Base-by-base conservation (phyloP, 1,140 invertebrate species). In the Drusus annulatus region DNA sequence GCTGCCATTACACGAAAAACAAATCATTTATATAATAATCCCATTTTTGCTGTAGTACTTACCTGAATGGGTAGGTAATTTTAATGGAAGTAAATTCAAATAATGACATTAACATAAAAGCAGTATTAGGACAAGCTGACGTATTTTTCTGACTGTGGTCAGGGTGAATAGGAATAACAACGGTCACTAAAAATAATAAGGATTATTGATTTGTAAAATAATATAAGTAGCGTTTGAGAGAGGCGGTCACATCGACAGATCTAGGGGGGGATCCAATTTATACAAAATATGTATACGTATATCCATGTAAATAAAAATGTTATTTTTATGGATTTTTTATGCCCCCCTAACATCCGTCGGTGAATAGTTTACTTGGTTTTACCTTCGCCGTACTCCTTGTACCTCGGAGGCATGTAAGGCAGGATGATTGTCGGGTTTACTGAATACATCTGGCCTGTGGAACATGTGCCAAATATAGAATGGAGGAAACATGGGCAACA, bases 401-500 rank as follows among this genome's bases (percentile, higher is more conserved):
- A 89, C 86, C 85, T 86, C 80, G 87, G 88, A 82, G 90, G 89
- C 85, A 90, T 87, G 87, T 86, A 90, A 83, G 88, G 89, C 83
- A 89, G 89, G 80, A 83, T 84, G 85, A 87, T 87, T 84, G 86
- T 84, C 71, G 90, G 86, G 86, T 90, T 87, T 85, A 91, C 90
- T 84, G 92, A 92, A 87, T 92, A 92, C 84, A 91, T 86, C 90
- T 93, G 91, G 92, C 92, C 92, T 93, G 91, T 86, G 84, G 78
- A 82, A 80, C 63, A 83, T 79, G 71, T 75, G 58, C 58, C 76
- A 75, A 75, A 74, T 74, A 75, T 78, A 60, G 69, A 74, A 77
- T 63, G 23, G 65, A 60, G 31, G 65, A 60, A 25, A 71, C 51
- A 56, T 54, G 50, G 36, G 50, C 45, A 73, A 54, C 62, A 65